Evolutionary conservation across 2,113 vertebrate species (phyloP).

Genomic region (Neotoma lepida): DNA sequence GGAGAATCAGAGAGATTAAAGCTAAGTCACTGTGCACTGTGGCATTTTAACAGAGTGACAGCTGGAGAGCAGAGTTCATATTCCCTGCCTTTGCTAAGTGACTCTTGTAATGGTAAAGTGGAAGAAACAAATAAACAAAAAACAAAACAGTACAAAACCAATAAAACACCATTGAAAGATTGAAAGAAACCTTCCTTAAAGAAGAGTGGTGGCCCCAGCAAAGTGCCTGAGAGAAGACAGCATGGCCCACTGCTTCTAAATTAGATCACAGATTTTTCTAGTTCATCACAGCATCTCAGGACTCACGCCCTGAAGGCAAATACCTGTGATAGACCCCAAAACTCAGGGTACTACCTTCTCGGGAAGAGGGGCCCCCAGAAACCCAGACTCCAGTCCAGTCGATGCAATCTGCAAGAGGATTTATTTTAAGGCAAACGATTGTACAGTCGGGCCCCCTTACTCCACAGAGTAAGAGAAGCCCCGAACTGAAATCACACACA

Average conservation of each 20-base stretch:
- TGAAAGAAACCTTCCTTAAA: slow-evolving; percentile 50
- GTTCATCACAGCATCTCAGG: slow-evolving; percentile 86
- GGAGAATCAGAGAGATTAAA: not conserved
- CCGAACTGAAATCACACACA: too few relatives aligned
- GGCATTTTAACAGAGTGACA: slow-evolving; percentile 30
- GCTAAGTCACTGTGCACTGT: not conserved
- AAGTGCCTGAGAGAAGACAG: slow-evolving; percentile 80
- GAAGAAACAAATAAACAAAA: not conserved
- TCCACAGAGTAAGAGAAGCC: too few relatives aligned
- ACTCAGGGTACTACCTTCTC: too few relatives aligned
- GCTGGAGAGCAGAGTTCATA: not conserved
- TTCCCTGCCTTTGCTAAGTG: slow-evolving; percentile 1
- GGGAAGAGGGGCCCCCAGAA: too few relatives aligned
- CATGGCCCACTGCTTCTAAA: slow-evolving; percentile 88
- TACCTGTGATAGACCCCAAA: too few relatives aligned
- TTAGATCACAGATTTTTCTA: slow-evolving; percentile 91
- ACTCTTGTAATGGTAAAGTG: not conserved
- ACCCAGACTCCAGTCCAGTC: too few relatives aligned
- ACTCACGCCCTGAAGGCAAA: slow-evolving; percentile 85
- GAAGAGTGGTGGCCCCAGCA: slow-evolving; percentile 78
- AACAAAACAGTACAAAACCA: not conserved
- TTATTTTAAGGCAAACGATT: too few relatives aligned
- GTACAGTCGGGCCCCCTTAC: too few relatives aligned
- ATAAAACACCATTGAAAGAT: slow-evolving; percentile 60
- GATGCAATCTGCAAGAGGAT: too few relatives aligned